Evolutionary conservation across 2,888 invertebrate genomes (phyloP).

Genomic region (Kuschelorhynchus macadamiae): DNA sequence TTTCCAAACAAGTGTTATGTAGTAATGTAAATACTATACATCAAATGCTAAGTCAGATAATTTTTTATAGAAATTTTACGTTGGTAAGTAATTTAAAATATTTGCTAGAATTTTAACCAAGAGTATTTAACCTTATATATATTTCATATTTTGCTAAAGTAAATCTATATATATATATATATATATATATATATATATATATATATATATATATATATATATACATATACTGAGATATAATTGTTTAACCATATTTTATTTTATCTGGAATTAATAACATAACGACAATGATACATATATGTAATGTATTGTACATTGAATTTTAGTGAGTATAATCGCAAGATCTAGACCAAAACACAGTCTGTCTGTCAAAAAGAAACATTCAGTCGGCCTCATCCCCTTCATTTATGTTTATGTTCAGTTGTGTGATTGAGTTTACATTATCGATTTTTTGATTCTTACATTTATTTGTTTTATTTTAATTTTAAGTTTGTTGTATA

Average conservation of each 20-base stretch:
- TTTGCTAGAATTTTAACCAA: too few relatives aligned
- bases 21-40: slow-evolving; percentile 30
- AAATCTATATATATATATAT: too few relatives aligned
- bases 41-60: background rate
- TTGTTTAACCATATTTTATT: too few relatives aligned
- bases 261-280: too few relatives aligned
- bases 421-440: slow-evolving; percentile 67
- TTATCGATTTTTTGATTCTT: slow-evolving; percentile 58
- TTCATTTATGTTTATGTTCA: slow-evolving; percentile 52
- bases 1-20: slow-evolving; percentile 21
- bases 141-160: too few relatives aligned
- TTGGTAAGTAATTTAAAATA: background rate
- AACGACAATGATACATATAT: too few relatives aligned
- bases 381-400: slow-evolving; percentile 52
- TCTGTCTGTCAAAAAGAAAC: slow-evolving; percentile 37
- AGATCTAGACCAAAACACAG: slow-evolving; percentile 55
- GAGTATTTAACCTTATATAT: too few relatives aligned
- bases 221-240: too few relatives aligned
- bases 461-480: slow-evolving; percentile 70
- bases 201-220: too few relatives aligned
- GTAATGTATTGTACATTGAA: too few relatives aligned
- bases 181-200: too few relatives aligned
- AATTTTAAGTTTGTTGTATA: slow-evolving; percentile 52
- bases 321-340: slow-evolving; percentile 32
- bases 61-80: background rate